Base-by-base conservation (phyloP, 2,888 invertebrate genomes). In the Actias luna region DNA sequence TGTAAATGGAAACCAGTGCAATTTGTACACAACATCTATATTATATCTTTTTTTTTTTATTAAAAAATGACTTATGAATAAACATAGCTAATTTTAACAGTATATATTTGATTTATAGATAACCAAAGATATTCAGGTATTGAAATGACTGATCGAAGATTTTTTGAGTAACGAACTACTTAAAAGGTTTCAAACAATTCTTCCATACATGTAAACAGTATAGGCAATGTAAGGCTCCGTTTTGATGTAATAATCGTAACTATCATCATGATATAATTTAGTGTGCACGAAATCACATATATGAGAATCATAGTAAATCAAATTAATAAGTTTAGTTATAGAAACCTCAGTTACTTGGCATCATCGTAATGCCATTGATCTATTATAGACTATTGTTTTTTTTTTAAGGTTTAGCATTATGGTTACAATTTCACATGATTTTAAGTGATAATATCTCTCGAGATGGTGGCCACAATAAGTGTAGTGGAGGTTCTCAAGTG, bases 51-150 rank as follows among this genome's bases (percentile, higher is more conserved):
- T 74, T 72, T 72, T 76, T 61, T 73, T 68, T 75, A 69, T 73
- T 69, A 71, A 74, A 72, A 70, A 70, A 69, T 72, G 72, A 69
- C 72, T 71, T 76, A 73, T 69, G 70, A 73, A 73, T 72, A 67
- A 70, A 75, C 68, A 74, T 74, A 73, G 65, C 66, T 60, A 63
- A 70, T 64, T 72, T 69, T 74, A 68, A 67, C 66, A 69, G 59
- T 61, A 55, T 69, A 69, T 73, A 69, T 55, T 55, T 55, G 55
- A 62, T 75, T 76, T 71, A 76, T 79, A 76, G 76, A 85, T 81
- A 82, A 89, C 89, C 89, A 89, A 90, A 89, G 89, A 90, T 80
- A 82, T 84, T 29, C 83, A 83, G 80, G 79, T 75, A 78, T 73
- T 70, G 76, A 80, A 59, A 59, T 80, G 80, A 81, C 80, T 80